phyloP scores from a whole-genome alignment of 2,113 vertebrate species.

The Phaethon lepturus region DNA sequence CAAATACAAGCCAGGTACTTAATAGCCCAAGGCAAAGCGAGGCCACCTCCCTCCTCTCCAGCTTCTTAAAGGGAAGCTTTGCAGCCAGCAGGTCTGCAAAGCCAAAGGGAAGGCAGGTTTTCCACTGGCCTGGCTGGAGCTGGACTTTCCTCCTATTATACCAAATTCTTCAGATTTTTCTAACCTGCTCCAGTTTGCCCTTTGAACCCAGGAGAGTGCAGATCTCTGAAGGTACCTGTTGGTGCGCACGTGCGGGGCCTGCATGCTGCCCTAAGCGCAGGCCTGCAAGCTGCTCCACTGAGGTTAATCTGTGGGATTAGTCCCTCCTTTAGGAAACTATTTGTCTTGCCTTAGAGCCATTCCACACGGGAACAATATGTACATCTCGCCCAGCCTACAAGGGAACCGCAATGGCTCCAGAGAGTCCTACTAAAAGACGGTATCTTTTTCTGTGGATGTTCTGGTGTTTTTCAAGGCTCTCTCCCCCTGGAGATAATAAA shows the following conservation, averaged over 20 bases:
- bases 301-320: background rate
- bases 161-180: constrained; percentile 35
- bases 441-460: background rate
- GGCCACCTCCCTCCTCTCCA: background rate
- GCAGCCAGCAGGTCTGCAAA: background rate
- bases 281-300: background rate
- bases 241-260: background rate
- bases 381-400: background rate
- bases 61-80: background rate
- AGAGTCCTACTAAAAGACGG: background rate
- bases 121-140: background rate
- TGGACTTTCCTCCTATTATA: background rate
- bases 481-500: background rate
- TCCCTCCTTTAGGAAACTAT: background rate
- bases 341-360: background rate
- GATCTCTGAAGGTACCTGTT: background rate
- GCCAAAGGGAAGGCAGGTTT: background rate
- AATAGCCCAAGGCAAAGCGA: background rate
- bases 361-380: background rate
- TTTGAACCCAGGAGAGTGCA: background rate
- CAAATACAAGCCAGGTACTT: background rate
- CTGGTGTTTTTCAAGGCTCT: constrained; percentile 65
- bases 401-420: background rate
- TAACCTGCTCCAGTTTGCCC: background rate
- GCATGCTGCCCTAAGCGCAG: background rate